These are phyloP conservation scores for Trachops cirrhosus DNA, from an alignment of 2,797 vertebrate species.

Conservation along the genomic window DNA sequence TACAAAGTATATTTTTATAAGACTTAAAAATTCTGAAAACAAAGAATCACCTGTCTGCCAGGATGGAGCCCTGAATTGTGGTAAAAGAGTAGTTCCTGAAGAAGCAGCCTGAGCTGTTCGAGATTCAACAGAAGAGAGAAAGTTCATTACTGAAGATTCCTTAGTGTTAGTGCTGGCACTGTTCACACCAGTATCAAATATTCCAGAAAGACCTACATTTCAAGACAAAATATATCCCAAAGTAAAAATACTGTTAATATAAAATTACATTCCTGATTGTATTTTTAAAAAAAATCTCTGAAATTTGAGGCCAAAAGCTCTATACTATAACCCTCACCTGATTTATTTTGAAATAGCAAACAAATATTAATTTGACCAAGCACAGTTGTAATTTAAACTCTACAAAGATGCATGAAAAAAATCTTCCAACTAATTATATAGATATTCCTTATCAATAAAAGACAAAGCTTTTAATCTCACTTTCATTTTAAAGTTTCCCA, in stretches of 20 bases:
- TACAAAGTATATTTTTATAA: constrained; percentile 18
- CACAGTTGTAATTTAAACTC: constrained; percentile 38
- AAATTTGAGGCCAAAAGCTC: not conserved
- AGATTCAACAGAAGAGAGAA: constrained; percentile 95
- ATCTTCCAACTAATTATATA: not conserved
- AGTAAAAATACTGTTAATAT: constrained; percentile 34
- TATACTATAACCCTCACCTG: not conserved
- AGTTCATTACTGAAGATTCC: constrained; percentile 97
- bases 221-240: constrained; percentile 60
- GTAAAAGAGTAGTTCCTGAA: constrained; percentile 93
- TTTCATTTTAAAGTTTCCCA: constrained; percentile 52
- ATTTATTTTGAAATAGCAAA: constrained; percentile 48
- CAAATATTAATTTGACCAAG: constrained; percentile 25
- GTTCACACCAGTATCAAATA: constrained; percentile 90
- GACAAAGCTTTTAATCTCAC: constrained; percentile 28
- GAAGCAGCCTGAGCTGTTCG: constrained; percentile 94
- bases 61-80: constrained; percentile 94
- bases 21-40: constrained; percentile 49
- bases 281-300: constrained; percentile 29
- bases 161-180: constrained; percentile 91
- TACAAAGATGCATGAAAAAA: constrained; percentile 13
- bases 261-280: not conserved
- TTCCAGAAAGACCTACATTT: constrained; percentile 86
- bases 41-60: constrained; percentile 92
- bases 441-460: not conserved